Conservation (phyloP, 53 echinoderm and acorn worm genomes). For the Apostichopus leukothele region DNA sequence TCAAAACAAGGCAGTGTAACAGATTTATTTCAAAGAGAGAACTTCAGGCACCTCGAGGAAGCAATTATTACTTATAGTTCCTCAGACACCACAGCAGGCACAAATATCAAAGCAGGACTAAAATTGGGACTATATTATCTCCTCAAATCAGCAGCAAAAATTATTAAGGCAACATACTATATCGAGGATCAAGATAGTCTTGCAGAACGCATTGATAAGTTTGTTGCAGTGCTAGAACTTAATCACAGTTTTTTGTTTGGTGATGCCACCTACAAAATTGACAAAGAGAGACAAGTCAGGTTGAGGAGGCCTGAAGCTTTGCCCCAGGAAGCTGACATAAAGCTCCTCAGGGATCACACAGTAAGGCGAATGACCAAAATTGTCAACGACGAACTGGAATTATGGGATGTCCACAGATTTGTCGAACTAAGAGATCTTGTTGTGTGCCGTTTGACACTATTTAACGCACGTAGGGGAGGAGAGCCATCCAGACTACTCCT, state of each 20-base stretch:
- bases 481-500: conserved; percentile 38
- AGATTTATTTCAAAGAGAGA: conserved; percentile 6
- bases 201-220: conserved; percentile 7
- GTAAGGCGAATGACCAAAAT: background rate
- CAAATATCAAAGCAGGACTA: conserved; percentile 11
- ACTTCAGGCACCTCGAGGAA: conserved; percentile 53
- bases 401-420: background rate
- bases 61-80: conserved; percentile 49
- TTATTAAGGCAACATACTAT: too few species aligned
- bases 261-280: conserved; percentile 61
- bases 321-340: background rate
- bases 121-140: conserved; percentile 60
- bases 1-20: conserved; percentile 24
- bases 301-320: conserved; percentile 30
- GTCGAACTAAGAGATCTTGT: background rate
- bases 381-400: background rate
- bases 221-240: conserved; percentile 56
- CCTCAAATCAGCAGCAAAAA: background rate
- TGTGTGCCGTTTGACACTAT: conserved; percentile 9
- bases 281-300: conserved; percentile 13
- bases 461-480: conserved; percentile 5
- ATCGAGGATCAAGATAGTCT: too few species aligned
- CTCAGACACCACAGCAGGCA: background rate
- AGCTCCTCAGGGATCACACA: background rate
- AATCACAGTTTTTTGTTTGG: conserved; percentile 56